Evolutionary conservation across 2,113 vertebrate genomes (phyloP).

Genomic region (Hipposideros armiger): DNA sequence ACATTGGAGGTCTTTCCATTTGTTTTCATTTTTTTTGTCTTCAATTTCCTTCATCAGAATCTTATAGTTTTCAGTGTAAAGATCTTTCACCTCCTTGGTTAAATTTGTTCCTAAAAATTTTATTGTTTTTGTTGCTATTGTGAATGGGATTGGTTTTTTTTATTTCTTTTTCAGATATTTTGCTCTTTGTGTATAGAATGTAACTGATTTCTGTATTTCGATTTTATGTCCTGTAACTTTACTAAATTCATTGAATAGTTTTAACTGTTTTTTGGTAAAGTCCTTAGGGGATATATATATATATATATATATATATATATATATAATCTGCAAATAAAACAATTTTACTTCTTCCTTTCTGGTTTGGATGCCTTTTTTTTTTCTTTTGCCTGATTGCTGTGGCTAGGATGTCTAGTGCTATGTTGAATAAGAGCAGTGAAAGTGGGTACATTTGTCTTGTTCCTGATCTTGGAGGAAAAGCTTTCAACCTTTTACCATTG

Average conservation of each 20-base stretch:
- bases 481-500: background rate
- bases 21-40: background rate
- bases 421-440: background rate
- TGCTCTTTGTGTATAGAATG: background rate
- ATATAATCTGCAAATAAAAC: background rate
- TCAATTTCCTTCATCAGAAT: background rate
- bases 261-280: too few relatives aligned
- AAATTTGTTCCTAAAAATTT: constrained; percentile 20
- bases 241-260: background rate
- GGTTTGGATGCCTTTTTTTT: background rate
- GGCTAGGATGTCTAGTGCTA: background rate
- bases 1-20: background rate
- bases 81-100: background rate
- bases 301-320: too few relatives aligned
- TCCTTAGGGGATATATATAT: too few relatives aligned
- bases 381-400: background rate
- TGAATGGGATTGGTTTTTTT: background rate
- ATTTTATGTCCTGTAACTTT: background rate
- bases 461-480: background rate
- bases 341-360: background rate
- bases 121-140: background rate
- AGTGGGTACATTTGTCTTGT: background rate
- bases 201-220: background rate
- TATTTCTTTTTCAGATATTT: constrained; percentile 11
- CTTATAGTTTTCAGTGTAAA: background rate